These are phyloP conservation scores for Chascanopsetta lugubris DNA, from an alignment of 2,113 vertebrate species.

Conservation along the genomic window DNA sequence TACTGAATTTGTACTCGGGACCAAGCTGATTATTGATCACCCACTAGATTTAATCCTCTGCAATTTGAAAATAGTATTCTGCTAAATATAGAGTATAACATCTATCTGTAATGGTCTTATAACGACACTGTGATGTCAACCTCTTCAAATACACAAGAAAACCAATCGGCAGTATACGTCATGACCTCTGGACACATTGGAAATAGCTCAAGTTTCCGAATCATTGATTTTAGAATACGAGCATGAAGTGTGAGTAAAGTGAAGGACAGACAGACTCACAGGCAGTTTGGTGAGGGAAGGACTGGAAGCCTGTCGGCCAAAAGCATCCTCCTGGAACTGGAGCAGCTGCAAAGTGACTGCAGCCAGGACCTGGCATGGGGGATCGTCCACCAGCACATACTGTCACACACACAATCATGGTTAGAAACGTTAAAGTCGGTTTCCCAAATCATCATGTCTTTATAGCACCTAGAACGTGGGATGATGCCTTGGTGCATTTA, in stretches of 20 bases:
- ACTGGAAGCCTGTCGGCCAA: constrained; percentile 90
- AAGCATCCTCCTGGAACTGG: constrained; percentile 96
- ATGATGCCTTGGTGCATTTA: background rate
- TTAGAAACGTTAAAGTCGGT: fast-evolving
- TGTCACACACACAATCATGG: constrained; percentile 58
- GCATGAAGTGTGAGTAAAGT: background rate
- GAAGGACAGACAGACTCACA: constrained; percentile 80
- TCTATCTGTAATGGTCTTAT: too few relatives aligned
- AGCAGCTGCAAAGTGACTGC: constrained; percentile 92
- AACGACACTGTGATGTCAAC: too few relatives aligned
- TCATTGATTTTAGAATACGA: background rate
- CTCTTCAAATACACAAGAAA: background rate
- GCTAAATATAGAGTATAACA: too few relatives aligned
- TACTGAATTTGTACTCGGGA: too few relatives aligned
- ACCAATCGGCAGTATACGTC: background rate
- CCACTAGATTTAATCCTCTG: background rate
- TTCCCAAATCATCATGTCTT: background rate
- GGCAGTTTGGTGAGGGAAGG: constrained; percentile 94
- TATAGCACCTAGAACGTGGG: background rate
- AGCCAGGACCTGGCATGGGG: constrained; percentile 91
- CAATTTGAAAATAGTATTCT: background rate
- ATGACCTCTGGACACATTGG: background rate
- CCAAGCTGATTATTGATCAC: too few relatives aligned
- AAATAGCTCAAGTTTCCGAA: background rate
- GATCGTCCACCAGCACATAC: constrained; percentile 93